Evolutionary conservation across 2,113 vertebrate genomes (phyloP).

Genomic region (Pluvialis apricaria): DNA sequence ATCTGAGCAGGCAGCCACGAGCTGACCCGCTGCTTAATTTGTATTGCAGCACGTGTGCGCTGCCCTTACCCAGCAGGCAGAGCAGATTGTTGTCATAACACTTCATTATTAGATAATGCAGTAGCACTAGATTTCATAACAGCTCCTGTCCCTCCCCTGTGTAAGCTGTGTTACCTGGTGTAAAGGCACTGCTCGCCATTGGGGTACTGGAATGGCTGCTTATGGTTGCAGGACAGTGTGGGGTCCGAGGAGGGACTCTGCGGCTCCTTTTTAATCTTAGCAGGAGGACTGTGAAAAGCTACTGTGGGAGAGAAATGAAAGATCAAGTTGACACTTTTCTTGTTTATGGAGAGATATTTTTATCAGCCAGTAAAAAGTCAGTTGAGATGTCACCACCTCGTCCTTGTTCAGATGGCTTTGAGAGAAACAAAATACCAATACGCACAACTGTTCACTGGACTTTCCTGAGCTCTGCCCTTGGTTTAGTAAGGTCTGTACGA

Average conservation of each 20-base stretch:
- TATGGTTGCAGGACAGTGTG: constrained; percentile 86
- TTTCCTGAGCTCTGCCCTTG: not conserved
- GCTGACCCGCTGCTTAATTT: not conserved
- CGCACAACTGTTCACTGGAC: not conserved
- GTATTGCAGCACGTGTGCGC: fast-evolving
- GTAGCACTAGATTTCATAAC: fast-evolving
- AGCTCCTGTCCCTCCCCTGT: not conserved
- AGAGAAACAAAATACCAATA: not conserved
- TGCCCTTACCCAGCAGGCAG: not conserved
- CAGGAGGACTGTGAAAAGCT: constrained; percentile 94
- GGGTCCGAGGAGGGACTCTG: constrained; percentile 87
- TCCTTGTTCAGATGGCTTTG: not conserved
- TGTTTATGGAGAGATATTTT: fast-evolving
- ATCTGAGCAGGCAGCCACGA: not conserved
- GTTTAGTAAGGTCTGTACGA: not conserved
- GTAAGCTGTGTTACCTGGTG: constrained; percentile 76
- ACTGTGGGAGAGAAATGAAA: constrained; percentile 71
- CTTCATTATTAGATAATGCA: fast-evolving
- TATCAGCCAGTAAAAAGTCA: not conserved
- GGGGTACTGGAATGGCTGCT: constrained; percentile 81
- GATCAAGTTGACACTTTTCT: not conserved
- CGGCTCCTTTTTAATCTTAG: constrained; percentile 94
- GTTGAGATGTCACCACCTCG: not conserved
- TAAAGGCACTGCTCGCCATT: constrained; percentile 96
- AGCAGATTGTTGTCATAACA: fast-evolving